Evolutionary conservation across 2,797 vertebrate species (phyloP).

Genomic region (Parauchenoglanis punctatus): DNA sequence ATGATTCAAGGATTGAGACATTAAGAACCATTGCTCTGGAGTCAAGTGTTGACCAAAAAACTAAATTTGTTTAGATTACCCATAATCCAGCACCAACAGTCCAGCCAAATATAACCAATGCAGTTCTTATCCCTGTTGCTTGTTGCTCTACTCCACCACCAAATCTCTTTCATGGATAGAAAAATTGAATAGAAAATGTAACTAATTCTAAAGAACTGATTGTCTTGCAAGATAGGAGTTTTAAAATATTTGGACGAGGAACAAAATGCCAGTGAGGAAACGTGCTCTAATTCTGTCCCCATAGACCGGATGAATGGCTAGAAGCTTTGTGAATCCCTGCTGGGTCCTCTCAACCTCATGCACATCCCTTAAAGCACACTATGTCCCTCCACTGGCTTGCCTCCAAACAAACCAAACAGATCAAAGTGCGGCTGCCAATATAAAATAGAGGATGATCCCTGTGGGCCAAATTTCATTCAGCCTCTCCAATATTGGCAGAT

Average conservation of each 20-base stretch:
- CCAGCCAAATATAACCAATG: neutral
- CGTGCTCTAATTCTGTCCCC: constrained; percentile 22
- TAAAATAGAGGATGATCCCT: constrained; percentile 69
- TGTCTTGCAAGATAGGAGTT: neutral
- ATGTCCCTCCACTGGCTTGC: constrained; percentile 42
- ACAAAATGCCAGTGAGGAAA: constrained; percentile 25
- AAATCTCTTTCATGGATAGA: neutral
- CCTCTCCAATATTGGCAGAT: constrained; percentile 24
- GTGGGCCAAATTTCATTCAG: constrained; percentile 53
- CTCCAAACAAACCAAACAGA: constrained; percentile 68
- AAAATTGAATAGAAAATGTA: neutral
- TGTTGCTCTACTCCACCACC: neutral
- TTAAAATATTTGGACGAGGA: neutral
- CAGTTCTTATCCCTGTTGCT: neutral
- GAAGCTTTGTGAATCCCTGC: constrained; percentile 44
- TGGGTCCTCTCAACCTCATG: constrained; percentile 35
- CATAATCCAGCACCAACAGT: neutral
- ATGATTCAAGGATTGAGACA: neutral
- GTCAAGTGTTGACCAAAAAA: neutral
- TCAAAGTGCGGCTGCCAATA: constrained; percentile 66
- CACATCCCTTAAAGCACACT: constrained; percentile 48
- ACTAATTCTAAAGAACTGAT: neutral
- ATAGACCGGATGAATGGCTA: constrained; percentile 23
- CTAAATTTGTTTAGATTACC: neutral
- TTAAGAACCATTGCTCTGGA: neutral